Base-by-base conservation (phyloP, 2,113 vertebrate species). In the Meles meles region DNA sequence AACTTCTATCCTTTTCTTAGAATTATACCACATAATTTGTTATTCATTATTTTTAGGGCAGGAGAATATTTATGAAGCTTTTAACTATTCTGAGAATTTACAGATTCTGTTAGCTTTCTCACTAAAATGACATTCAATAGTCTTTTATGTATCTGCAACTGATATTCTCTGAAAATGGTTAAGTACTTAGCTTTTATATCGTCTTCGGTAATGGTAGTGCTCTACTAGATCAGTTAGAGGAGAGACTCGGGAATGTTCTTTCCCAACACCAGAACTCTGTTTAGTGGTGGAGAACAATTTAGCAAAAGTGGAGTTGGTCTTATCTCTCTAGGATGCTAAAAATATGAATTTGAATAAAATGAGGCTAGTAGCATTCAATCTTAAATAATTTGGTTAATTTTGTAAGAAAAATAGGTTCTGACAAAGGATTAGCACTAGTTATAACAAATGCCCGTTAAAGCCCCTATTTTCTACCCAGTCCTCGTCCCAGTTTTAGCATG, bases 31-130 rank as follows among this genome's bases (percentile, higher is more conserved):
- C 3, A 2, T 49, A 67, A 34, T 67, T 67, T 67, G 13, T 47
- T 47, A 37, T 23, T 94, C 7, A 47, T 27, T 67, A 31, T 47
- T 63, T 82, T 84, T 85, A 47, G 49, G 59, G 42, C n/a, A 52
- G 2, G 3, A n/a, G 7, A 72, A 18, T 90, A 63, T 97, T 98
- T 98, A 67, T 94, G 57, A 83, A 85, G 11, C 27, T 82, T 49
- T 71, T 91, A 93, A 13, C 23, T 83, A 7, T 82, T 92, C 7
- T 79, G 39, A 81, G 3, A 72, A 82, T 93, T 82, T 95, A 67
- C 1, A 93, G 44, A 88, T 93, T 29, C 37, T 67, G 3, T 25
- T 80, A 44, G 17, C 18, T 84, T 96, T 92, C 81, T 63, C 1
- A 90, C 23, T 81, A 55, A 88, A 83, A 20, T 23, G 34, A 1